Conservation (phyloP, 2,113 vertebrate genomes). For the Tretioscincus oriximinensis region DNA sequence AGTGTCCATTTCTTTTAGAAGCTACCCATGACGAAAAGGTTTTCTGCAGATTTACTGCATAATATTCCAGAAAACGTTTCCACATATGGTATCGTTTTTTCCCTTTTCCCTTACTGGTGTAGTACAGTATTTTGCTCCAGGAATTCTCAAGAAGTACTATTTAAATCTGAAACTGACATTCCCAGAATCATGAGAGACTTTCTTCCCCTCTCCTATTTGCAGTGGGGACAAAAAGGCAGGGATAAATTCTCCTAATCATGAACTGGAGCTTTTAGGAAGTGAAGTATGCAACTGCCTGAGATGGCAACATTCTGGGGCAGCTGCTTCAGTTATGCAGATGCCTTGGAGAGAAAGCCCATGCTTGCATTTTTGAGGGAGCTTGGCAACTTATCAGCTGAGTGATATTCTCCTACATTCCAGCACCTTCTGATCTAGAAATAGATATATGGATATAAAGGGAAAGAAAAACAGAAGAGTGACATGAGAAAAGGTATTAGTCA, state of each 20-base stretch:
- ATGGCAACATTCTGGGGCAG: conserved; percentile 11
- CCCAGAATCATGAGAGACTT: not conserved
- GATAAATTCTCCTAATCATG: not conserved
- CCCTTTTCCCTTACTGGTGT: not conserved
- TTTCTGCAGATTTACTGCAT: not conserved
- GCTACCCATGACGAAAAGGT: not conserved
- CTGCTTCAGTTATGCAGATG: conserved; percentile 5
- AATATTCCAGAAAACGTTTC: not conserved
- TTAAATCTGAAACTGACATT: not conserved
- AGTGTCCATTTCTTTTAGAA: conserved; percentile 23
- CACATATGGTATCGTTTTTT: not conserved
- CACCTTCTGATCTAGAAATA: conserved; percentile 18
- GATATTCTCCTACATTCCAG: conserved; percentile 11
- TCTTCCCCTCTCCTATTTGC: not conserved
- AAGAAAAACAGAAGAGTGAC: not conserved
- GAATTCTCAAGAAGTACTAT: not conserved
- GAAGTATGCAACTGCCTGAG: not conserved
- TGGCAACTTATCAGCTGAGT: conserved; percentile 5
- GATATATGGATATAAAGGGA: conserved; percentile 17
- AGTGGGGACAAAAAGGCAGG: not conserved
- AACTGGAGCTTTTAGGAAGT: not conserved
- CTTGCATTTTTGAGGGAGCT: conserved; percentile 1
- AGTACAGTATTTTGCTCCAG: not conserved
- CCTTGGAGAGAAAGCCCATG: not conserved
- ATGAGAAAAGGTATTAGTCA: not conserved